Conservation (phyloP, 2,888 invertebrate species). For the Temnothorax ravouxi region DNA sequence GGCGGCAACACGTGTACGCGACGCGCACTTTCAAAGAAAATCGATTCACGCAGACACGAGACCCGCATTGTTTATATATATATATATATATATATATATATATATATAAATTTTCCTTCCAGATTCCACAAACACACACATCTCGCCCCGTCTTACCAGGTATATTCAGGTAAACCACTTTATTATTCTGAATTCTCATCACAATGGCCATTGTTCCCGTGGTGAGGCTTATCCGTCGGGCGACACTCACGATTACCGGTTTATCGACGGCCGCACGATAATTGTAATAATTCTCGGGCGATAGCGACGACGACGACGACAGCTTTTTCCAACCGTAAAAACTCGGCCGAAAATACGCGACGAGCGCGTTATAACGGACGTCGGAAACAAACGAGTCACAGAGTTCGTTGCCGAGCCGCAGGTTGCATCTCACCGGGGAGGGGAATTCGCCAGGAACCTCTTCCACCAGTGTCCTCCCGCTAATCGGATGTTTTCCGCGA, state of each 20-base stretch:
- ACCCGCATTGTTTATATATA: too few relatives aligned
- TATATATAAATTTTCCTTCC: not conserved
- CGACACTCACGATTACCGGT: not conserved
- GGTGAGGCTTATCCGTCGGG: not conserved
- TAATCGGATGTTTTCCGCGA: constrained; percentile 5
- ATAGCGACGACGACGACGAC: not conserved
- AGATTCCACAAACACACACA: too few relatives aligned
- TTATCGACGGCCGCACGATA: not conserved
- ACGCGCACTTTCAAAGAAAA: not conserved
- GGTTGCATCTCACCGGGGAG: not conserved
- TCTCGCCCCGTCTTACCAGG: constrained; percentile 61
- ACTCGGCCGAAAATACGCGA: not conserved
- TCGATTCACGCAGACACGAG: not conserved
- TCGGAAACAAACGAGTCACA: constrained; percentile 11
- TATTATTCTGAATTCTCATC: constrained; percentile 78
- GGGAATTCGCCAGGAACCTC: not conserved
- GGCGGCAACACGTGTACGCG: constrained; percentile 6
- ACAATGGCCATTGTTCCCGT: constrained; percentile 75
- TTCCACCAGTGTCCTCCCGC: too few relatives aligned
- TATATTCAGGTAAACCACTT: constrained; percentile 75
- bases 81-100: too few relatives aligned
- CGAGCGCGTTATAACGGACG: not conserved
- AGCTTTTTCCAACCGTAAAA: not conserved
- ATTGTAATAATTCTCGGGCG: not conserved
- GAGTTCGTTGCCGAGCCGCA: not conserved